Evolutionary conservation across 2,888 invertebrate species (phyloP).

Genomic region (Ceriagrion tenellum): DNA sequence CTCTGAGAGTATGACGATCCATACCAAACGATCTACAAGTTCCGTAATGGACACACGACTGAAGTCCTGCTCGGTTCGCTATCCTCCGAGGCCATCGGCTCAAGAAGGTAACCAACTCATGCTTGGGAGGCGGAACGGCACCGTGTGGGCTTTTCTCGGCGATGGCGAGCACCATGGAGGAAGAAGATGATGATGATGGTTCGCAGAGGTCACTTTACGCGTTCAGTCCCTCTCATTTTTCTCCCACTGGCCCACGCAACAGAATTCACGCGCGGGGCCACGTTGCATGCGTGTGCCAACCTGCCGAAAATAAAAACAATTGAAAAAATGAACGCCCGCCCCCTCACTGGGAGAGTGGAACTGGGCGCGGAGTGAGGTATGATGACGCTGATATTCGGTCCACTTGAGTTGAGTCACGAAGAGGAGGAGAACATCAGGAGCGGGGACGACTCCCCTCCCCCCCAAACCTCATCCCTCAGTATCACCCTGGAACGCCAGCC

Average conservation of each 20-base stretch:
- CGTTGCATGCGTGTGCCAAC: neutral
- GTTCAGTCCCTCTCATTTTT: neutral
- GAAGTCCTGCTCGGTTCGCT: no score
- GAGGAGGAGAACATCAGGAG: neutral
- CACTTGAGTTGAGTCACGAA: no score
- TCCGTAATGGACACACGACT: no score
- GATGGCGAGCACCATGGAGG: constrained; percentile 33
- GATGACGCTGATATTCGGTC: neutral
- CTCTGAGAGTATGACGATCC: no score
- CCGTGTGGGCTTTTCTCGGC: neutral
- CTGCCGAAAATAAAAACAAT: no score
- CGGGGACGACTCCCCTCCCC: neutral
- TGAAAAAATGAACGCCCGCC: neutral
- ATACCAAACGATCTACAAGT: no score
- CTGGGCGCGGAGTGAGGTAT: neutral
- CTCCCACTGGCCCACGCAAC: constrained; percentile 15
- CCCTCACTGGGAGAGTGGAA: neutral
- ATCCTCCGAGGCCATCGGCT: no score
- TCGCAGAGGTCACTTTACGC: neutral
- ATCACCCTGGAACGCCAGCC: constrained; percentile 32
- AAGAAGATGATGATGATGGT: constrained; percentile 9
- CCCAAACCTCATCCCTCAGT: no score
- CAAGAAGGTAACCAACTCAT: no score
- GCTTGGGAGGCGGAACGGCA: no score
- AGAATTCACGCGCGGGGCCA: neutral